These are phyloP conservation scores for Colletes latitarsis DNA, from an alignment of 1,140 invertebrate species.

Conservation along the genomic window DNA sequence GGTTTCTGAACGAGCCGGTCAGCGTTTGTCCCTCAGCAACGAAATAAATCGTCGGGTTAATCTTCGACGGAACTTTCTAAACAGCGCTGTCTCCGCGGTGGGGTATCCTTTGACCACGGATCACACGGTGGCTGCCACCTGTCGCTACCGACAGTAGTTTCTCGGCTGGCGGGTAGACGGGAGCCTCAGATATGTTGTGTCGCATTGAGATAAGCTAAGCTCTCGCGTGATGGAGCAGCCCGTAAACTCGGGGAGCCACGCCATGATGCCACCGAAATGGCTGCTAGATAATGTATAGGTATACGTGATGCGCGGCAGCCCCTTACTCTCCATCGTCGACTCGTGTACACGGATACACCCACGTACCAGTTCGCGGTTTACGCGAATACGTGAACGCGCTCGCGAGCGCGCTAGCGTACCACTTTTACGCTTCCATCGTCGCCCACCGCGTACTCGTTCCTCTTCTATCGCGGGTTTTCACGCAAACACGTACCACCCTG, in stretches of 20 bases:
- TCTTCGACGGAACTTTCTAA: conserved; percentile 70
- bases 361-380: not conserved
- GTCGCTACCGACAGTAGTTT: conserved; percentile 70
- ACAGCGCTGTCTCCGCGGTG: not conserved
- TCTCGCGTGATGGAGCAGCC: conserved; percentile 77
- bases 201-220: conserved; percentile 80
- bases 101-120: conserved; percentile 70
- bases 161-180: conserved; percentile 64
- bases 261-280: conserved; percentile 76
- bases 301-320: conserved; percentile 62
- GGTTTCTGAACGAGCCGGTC: not conserved
- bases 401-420: not conserved
- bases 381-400: no score
- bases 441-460: not conserved
- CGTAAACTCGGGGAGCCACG: conserved; percentile 74
- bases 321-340: conserved; percentile 35
- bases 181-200: conserved; percentile 78
- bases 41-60: conserved; percentile 69
- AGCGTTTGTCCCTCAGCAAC: conserved; percentile 35
- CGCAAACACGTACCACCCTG: conserved; percentile 13
- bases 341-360: conserved; percentile 6
- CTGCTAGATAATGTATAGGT: conserved; percentile 76
- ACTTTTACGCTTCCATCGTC: conserved; percentile 45
- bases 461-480: conserved; percentile 22
- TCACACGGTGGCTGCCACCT: conserved; percentile 64